Conservation (phyloP, 2,888 invertebrate species). For the Tiphia femorata region DNA sequence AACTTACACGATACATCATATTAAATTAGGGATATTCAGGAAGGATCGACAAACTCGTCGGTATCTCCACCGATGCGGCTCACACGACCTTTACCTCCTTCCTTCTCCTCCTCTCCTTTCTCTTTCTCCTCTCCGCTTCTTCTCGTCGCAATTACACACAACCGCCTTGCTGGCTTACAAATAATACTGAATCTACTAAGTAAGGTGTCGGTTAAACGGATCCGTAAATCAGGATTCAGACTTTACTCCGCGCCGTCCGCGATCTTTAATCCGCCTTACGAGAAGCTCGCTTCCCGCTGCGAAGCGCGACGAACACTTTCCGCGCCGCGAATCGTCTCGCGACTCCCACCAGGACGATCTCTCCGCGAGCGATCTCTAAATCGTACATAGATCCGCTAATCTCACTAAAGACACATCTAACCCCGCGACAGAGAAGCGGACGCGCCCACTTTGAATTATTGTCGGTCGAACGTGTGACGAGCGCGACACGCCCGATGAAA, state of each 20-base stretch:
- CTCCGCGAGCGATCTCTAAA: neutral
- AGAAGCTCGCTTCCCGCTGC: neutral
- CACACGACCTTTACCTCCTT: slow-evolving; percentile 3
- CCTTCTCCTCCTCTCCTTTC: slow-evolving; percentile 1
- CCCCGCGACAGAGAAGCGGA: too few relatives aligned
- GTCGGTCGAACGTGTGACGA: too few relatives aligned
- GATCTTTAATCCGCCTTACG: neutral
- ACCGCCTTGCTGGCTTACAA: slow-evolving; percentile 26
- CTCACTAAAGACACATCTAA: too few relatives aligned
- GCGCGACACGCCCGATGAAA: too few relatives aligned
- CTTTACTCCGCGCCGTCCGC: neutral
- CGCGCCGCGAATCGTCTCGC: neutral
- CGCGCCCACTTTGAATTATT: too few relatives aligned
- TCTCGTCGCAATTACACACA: slow-evolving; percentile 8
- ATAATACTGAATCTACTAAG: slow-evolving; percentile 52
- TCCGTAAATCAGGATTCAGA: slow-evolving; percentile 5
- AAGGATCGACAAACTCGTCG: slow-evolving; percentile 11
- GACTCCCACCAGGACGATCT: neutral
- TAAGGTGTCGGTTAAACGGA: slow-evolving; percentile 27
- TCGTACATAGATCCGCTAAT: too few relatives aligned
- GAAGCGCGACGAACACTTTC: neutral
- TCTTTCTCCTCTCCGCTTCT: slow-evolving; percentile 3
- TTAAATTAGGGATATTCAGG: slow-evolving; percentile 21
- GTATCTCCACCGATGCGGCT: neutral
- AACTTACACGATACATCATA: slow-evolving; percentile 40